Conservation (phyloP, 1,140 invertebrate genomes). For the Drosophila watanabei region DNA sequence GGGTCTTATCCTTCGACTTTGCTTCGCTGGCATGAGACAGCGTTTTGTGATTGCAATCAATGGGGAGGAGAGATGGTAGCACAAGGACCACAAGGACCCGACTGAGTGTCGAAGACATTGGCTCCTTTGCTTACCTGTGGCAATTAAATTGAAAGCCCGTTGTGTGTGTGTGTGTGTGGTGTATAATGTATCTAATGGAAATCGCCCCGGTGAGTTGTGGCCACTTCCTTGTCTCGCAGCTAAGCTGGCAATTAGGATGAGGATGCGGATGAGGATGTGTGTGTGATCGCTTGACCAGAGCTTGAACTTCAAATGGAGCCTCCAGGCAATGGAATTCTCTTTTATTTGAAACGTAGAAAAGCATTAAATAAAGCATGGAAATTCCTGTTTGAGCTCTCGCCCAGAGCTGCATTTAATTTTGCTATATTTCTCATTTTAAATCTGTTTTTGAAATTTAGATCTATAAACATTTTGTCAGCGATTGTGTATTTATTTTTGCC, state of each 20-base stretch:
- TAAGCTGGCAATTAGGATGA: conserved; percentile 46
- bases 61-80: background rate
- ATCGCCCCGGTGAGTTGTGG: conserved; percentile 43
- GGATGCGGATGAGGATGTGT: conserved; percentile 22
- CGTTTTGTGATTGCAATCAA: conserved; percentile 66
- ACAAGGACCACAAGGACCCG: conserved; percentile 22
- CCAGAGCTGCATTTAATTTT: background rate
- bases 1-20: conserved; percentile 39
- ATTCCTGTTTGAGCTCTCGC: background rate
- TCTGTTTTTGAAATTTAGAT: background rate
- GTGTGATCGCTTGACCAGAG: conserved; percentile 19
- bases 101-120: conserved; percentile 46
- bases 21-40: conserved; percentile 63
- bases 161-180: conserved; percentile 6
- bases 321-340: background rate
- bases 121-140: conserved; percentile 48
- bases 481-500: background rate
- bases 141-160: conserved; percentile 55
- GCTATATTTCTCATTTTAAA: background rate
- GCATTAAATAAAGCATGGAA: conserved; percentile 6
- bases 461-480: background rate
- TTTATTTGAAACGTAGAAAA: background rate
- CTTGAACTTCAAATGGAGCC: background rate
- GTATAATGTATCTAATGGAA: conserved; percentile 48
- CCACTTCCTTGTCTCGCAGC: conserved; percentile 14